phyloP scores from a whole-genome alignment of 2,113 vertebrate species.

The Eudyptes chrysolophus region DNA sequence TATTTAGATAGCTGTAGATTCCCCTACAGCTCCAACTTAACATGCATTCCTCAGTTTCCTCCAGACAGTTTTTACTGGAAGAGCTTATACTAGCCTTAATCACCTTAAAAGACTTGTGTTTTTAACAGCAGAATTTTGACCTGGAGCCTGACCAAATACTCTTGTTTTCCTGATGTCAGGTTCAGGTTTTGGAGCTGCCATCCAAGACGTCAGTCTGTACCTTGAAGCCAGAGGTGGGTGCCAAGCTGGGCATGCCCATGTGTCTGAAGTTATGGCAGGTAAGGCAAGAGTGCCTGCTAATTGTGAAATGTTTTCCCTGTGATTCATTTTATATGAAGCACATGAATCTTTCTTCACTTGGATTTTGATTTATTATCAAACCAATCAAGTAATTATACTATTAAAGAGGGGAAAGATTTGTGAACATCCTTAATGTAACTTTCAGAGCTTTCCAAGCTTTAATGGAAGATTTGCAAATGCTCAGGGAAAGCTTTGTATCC shows the following conservation, averaged over 20 bases:
- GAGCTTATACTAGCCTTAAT: conserved; percentile 42
- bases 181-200: conserved; percentile 87
- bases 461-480: conserved; percentile 65
- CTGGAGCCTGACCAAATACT: conserved; percentile 69
- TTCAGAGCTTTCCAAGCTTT: conserved; percentile 59
- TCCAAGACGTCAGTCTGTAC: conserved; percentile 86
- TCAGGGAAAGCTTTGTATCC: conserved; percentile 56
- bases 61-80: conserved; percentile 35
- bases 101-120: conserved; percentile 62
- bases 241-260: conserved; percentile 93
- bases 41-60: conserved; percentile 13
- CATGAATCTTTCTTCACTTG: conserved; percentile 72
- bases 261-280: conserved; percentile 95
- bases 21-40: neutral
- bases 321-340: conserved; percentile 59
- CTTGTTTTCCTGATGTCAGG: conserved; percentile 82
- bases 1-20: neutral
- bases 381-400: conserved; percentile 63
- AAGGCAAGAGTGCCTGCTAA: conserved; percentile 67
- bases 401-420: conserved; percentile 64
- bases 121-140: conserved; percentile 46
- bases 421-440: conserved; percentile 65
- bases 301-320: conserved; percentile 67
- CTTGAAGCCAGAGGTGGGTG: conserved; percentile 80
- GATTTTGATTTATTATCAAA: conserved; percentile 66